Evolutionary conservation across 2,888 invertebrate genomes (phyloP).

Genomic region (Cosmopolites sordidus): DNA sequence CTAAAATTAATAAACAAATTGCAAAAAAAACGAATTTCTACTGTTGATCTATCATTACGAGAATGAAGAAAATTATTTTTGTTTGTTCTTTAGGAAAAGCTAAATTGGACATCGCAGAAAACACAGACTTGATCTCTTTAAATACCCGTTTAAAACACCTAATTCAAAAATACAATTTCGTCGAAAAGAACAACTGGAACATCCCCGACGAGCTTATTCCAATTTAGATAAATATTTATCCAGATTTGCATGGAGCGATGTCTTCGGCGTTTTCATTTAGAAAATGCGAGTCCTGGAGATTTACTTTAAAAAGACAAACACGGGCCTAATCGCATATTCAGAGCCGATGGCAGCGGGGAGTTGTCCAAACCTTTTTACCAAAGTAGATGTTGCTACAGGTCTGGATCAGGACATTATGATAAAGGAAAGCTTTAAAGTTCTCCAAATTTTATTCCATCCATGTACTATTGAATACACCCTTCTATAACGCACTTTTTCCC

Average conservation of each 20-base stretch:
- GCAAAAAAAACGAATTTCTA: too few relatives aligned
- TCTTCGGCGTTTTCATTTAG: conserved; percentile 30
- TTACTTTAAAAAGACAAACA: conserved; percentile 31
- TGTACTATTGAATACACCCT: too few relatives aligned
- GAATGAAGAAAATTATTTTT: too few relatives aligned
- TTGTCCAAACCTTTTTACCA: conserved; percentile 29
- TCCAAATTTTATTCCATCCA: too few relatives aligned
- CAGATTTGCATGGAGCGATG: conserved; percentile 28
- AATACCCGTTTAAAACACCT: neutral
- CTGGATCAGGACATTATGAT: conserved; percentile 7
- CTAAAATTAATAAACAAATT: too few relatives aligned
- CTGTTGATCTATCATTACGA: too few relatives aligned
- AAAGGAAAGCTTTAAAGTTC: too few relatives aligned
- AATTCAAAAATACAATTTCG: conserved; percentile 18
- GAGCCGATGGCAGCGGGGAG: conserved; percentile 10
- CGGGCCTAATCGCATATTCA: conserved; percentile 30
- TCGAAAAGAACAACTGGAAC: conserved; percentile 19
- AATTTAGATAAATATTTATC: conserved; percentile 29
- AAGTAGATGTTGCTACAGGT: conserved; percentile 21
- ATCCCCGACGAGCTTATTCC: conserved; percentile 21
- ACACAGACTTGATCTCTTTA: too few relatives aligned
- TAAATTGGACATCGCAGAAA: too few relatives aligned
- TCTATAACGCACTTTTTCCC: too few relatives aligned
- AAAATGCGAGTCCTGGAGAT: conserved; percentile 29
- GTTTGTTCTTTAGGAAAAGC: too few relatives aligned